A percentile compares a stretch with the other conserved stretches of the same genome.
phyloP scores from a whole-genome alignment of 2,888 invertebrate genomes.

The Stegophylla sp. region DNA sequence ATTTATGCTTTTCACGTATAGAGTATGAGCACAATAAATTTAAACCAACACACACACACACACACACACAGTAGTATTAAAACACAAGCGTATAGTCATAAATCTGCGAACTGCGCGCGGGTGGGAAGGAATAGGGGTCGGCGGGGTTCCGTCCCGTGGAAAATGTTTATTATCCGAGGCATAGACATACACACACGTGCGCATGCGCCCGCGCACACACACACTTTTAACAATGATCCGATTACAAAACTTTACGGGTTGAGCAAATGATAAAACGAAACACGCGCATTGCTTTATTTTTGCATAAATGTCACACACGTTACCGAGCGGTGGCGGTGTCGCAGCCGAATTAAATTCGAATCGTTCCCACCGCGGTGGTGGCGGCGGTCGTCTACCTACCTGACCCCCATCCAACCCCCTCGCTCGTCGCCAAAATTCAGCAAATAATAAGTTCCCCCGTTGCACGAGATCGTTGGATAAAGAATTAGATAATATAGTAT shows the following conservation, averaged over 20 bases:
- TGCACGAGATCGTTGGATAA: no score
- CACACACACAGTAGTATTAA: constrained; percentile 42
- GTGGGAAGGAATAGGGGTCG: not conserved
- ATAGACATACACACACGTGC: no score
- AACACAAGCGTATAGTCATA: constrained; percentile 48
- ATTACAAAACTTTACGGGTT: constrained; percentile 49
- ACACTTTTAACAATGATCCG: constrained; percentile 53
- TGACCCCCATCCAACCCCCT: no score
- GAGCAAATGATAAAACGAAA: constrained; percentile 38
- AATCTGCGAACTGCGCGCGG: constrained; percentile 24
- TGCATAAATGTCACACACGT: constrained; percentile 18
- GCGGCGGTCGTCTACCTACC: not conserved
- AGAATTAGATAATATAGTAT: no score
- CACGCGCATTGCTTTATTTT: constrained; percentile 30
- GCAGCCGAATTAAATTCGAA: not conserved
- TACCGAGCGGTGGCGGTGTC: not conserved
- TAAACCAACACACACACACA: no score
- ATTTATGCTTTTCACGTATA: constrained; percentile 36
- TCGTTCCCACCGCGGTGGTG: not conserved
- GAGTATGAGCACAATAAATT: constrained; percentile 50
- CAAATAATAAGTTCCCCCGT: no score
- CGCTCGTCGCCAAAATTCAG: no score
- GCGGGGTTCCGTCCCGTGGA: constrained; percentile 35
- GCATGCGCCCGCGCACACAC: no score
- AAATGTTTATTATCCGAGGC: constrained; percentile 55